Evolutionary conservation across 1,140 invertebrate species (phyloP).

Genomic region (Caenorhabditis brenneri): DNA sequence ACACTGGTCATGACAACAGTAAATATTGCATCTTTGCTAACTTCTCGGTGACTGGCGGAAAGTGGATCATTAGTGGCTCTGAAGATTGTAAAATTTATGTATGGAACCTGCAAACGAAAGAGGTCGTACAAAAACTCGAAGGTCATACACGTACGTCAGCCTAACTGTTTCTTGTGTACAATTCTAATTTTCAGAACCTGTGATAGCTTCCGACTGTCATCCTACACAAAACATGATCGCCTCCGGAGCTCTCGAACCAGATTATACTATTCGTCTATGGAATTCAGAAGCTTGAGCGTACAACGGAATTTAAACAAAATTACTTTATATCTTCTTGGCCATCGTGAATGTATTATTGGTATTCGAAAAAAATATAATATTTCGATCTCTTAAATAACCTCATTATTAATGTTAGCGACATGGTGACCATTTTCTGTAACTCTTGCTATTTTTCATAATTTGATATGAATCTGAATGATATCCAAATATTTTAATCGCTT

Average conservation of each 20-base stretch:
- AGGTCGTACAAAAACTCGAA: conserved; percentile 95
- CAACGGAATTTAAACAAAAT: neutral
- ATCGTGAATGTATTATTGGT: neutral
- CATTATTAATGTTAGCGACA: neutral
- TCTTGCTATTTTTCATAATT: neutral
- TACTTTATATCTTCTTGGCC: neutral
- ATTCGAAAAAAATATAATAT: neutral
- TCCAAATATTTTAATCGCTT: neutral
- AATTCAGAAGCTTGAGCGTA: conserved; percentile 86
- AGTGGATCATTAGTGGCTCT: conserved; percentile 99
- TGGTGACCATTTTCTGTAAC: neutral
- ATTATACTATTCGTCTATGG: conserved; percentile 99
- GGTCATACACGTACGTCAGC: conserved; percentile 83
- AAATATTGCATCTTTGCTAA: conserved; percentile 99
- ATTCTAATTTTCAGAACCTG: conserved; percentile 80
- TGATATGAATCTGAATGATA: neutral
- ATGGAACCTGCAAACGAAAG: conserved; percentile 99
- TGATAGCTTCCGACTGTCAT: conserved; percentile 96
- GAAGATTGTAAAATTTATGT: conserved; percentile 99
- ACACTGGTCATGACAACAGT: conserved; percentile 96
- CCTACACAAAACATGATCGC: conserved; percentile 98
- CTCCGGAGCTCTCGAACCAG: conserved; percentile 94
- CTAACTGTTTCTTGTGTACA: neutral
- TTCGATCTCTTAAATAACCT: neutral
- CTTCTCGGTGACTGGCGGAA: conserved; percentile 98